Evolutionary conservation across 2,797 vertebrate genomes (phyloP), one percentile per base, ranked within the genome.

Genomic region (Aeoliscus strigatus): DNA sequence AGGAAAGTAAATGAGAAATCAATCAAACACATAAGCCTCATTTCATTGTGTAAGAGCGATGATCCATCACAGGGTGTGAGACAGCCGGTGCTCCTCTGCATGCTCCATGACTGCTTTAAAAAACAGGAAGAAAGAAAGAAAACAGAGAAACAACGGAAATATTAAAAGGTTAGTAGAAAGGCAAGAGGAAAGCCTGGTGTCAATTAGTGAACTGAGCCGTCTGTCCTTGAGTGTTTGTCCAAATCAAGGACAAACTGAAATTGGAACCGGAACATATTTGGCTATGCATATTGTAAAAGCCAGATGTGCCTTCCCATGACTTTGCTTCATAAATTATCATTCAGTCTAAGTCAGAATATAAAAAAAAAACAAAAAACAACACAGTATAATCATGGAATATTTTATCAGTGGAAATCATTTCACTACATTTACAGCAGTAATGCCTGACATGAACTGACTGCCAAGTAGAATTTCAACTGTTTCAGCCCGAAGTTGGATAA

Each of bases 101-200:
- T 64, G 42, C 57, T 39, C 44, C 34, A 50, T 27, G 17, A 60
- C 41, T 51, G 40, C 39, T 39, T 35, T 25, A 32, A 57, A 14
- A 39, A 48, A 8, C 16, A 13, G 10, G 35, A 26, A 27, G 17
- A 34, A n/a, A 28, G 24, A 26, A 11, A 26, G 9, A 32, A 60
- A 51, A 16, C 39, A 52, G 40, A 45, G 28, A 46, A 50, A 21
- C 45, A 44, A 57, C 45, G 61, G 48, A 83, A 81, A 82, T 80
- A 81, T 70, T 71, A 77, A 77, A 82, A 83, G 80, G 77, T 84
- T 75, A 85, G 44, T 2, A 25, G 33, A 66, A 36, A 68, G 45
- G 58, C 51, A 57, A 52, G 56, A 60, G 62, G 59, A 61, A 43
- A 70, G 53, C 44, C 42, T 39, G 40, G 63, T 75, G 69, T 62